Evolutionary conservation across 1,140 invertebrate genomes (phyloP).

Genomic region (Ceratina japonica): DNA sequence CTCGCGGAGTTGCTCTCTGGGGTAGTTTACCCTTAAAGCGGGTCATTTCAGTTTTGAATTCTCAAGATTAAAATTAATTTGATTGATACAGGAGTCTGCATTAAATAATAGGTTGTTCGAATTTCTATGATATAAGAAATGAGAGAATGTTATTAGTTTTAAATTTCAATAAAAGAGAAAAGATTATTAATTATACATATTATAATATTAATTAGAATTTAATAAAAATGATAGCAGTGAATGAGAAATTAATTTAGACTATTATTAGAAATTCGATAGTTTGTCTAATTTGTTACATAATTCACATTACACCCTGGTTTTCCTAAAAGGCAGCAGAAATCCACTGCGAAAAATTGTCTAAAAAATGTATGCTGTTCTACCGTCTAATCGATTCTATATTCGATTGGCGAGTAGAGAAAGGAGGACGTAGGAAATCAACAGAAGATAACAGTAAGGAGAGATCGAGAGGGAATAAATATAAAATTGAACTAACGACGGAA

Average conservation of each 20-base stretch:
- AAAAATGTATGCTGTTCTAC: not conserved
- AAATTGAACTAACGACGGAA: no score
- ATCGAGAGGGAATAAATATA: no score
- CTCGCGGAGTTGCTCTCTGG: constrained; percentile 69
- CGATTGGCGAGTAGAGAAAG: not conserved
- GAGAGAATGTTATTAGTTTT: no score
- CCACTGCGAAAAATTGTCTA: not conserved
- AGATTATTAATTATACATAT: no score
- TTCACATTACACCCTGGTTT: constrained; percentile 16
- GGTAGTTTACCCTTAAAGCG: constrained; percentile 35
- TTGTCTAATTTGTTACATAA: not conserved
- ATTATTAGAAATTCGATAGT: not conserved
- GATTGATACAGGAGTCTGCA: no score
- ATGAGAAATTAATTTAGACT: no score
- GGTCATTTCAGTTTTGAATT: constrained; percentile 56
- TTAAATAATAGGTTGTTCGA: no score
- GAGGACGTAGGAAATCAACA: not conserved
- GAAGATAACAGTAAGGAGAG: no score
- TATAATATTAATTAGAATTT: no score
- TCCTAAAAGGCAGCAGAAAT: not conserved
- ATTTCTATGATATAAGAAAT: no score
- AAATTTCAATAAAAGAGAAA: no score
- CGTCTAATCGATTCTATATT: not conserved
- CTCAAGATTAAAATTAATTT: not conserved
- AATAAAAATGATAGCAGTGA: no score